Base-by-base conservation (phyloP, 2,797 vertebrate species). In the Chloroceryle amazona region DNA sequence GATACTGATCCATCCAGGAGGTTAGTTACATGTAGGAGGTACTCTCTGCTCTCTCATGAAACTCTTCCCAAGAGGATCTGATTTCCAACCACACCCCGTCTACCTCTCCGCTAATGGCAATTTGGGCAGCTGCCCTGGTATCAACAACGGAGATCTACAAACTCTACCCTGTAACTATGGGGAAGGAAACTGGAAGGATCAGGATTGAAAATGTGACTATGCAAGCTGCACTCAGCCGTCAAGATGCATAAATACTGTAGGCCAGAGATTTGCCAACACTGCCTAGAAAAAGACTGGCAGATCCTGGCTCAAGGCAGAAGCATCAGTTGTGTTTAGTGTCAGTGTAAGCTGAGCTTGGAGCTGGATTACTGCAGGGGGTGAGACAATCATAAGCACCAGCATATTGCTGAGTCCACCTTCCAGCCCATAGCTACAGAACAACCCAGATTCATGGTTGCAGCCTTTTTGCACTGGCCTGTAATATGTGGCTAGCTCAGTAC, bases 21-120 rank as follows among this genome's bases (percentile, higher is more conserved):
- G 95, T 96, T 97, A 96, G 91, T 93, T 96, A 76, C 85, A 97
- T 95, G 96, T 96, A 94, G 94, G 96, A 97, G 95, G 96, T 93
- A 74, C 94, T 96, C 94, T 91, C 85, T 44, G 52, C 96, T 96
- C 96, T 94, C 96, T 96, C 95, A 96, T 97, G 96, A 96, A 92
- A 95, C 94, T 95, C 96, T 97, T 97, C 94, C 96, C 96, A 96
- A 96, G 96, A 97, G 91, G 94, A 96, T 96, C 95, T 97, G 93
- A 96, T 97, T 97, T 97, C 96, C 95, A 96, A 9, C 96, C 96
- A 94, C 96, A 96, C 96, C 96, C 96, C 63, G 88, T 96, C 96
- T 96, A 70, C 95, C 95, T 95, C 91, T 49, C 94, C 6, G 94
- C 96, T 96, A 81, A 96, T 96, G 94, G 96, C 96, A 97, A 96